Evolutionary conservation across 2,797 vertebrate species (phyloP), one percentile per base, ranked within the genome.

Genomic region (Chromobotia macracanthus): DNA sequence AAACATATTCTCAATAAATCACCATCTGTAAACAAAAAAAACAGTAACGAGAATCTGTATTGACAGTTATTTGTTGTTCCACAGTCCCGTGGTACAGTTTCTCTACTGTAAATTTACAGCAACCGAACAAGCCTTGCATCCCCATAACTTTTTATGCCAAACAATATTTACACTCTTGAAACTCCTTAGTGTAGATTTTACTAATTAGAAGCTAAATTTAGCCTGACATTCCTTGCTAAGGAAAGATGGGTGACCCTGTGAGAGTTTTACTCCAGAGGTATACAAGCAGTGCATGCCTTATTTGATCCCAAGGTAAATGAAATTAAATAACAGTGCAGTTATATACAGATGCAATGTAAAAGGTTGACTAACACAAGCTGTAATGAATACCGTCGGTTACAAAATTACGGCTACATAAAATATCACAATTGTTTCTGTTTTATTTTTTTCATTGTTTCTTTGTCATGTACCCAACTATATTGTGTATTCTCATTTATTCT

Each of bases 101-200:
- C 65, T 76, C 73, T 50, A 63, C 58, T 25, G 58, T 81, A 28
- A 3, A 79, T 46, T n/a, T 28, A 28, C 65, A 60, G 67, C 55
- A 83, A 87, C 85, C 68, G 83, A 70, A 31, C 76, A 63, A 55
- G 23, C 61, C 3, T 77, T 77, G 83, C 72, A 3, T 31, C 48
- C 67, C 66, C 55, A 63, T 67, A 67, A 81, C 38, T 15, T 41
- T 16, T 56, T 25, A 28, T 0, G 15, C 73, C 13, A 23, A 80
- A 74, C 31, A 66, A 67, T 58, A 16, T 83, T 69, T 69, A 73
- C 51, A 55, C 10, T 35, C 31, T n/a, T 35, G 28, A 0, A 13
- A 23, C 72, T 72, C 1, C 35, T 48, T 55, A 13, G 44, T 18
- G 61, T 66, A 63, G 46, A 44, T 61, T 58, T 72, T 72, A 81